Conservation (phyloP, 2,113 vertebrate species). For the Eurystomus gularis region DNA sequence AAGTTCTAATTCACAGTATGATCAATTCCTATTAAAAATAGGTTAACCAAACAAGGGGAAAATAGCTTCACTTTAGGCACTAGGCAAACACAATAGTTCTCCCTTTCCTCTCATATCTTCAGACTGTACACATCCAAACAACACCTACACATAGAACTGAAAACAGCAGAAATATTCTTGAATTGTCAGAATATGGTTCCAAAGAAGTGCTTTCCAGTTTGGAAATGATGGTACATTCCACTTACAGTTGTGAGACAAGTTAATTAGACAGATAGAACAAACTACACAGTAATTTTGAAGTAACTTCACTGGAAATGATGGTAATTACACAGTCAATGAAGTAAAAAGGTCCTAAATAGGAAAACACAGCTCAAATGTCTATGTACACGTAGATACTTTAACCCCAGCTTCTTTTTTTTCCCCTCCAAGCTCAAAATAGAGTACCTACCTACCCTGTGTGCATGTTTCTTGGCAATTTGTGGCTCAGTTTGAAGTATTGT, state of each 20-base stretch:
- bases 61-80: constrained; percentile 7
- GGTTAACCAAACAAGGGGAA: background rate
- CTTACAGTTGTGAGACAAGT: constrained; percentile 62
- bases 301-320: constrained; percentile 45
- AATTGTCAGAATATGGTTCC: background rate
- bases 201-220: constrained; percentile 11
- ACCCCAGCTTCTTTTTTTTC: background rate
- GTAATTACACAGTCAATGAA: constrained; percentile 49
- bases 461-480: background rate
- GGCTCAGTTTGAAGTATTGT: background rate
- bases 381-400: background rate
- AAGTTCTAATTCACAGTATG: constrained; percentile 1
- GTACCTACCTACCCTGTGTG: background rate
- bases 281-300: constrained; percentile 57
- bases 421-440: background rate
- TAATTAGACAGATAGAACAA: constrained; percentile 72
- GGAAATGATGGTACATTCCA: constrained; percentile 62
- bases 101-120: background rate
- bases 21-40: constrained; percentile 31
- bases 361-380: background rate
- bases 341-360: constrained; percentile 46
- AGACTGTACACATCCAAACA: background rate
- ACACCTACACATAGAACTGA: background rate
- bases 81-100: background rate
- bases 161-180: constrained; percentile 30